A percentile compares a stretch with the other conserved stretches of the same genome.
phyloP scores from a whole-genome alignment of 30 jellyfish, hydroid and myxozoan species.

The Haliclystus octoradiatus region DNA sequence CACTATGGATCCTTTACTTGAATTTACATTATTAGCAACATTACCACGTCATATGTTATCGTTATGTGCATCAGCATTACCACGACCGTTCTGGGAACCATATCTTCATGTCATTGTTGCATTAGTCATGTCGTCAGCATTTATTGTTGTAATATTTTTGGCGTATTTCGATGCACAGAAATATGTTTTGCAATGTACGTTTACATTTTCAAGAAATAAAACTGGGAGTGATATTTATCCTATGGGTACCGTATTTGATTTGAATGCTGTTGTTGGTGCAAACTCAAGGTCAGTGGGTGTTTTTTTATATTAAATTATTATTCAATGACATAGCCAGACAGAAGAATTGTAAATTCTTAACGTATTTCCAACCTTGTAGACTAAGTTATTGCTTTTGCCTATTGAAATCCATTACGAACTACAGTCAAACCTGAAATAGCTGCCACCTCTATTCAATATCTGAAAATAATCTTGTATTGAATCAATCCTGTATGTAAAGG shows the following conservation, averaged over 20 bases:
- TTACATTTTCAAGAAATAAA: slow-evolving; percentile 60
- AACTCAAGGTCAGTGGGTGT: slow-evolving; percentile 45
- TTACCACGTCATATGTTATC: slow-evolving; percentile 94
- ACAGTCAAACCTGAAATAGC: no score
- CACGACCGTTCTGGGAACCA: slow-evolving; percentile 98
- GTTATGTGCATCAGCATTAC: slow-evolving; percentile 87
- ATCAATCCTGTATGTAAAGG: no score
- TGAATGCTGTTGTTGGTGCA: slow-evolving; percentile 57
- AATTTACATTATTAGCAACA: slow-evolving; percentile 85
- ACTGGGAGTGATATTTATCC: slow-evolving; percentile 55
- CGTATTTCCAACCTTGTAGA: no score
- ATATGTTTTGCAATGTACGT: slow-evolving; percentile 94
- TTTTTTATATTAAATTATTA: neutral
- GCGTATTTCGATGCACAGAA: slow-evolving; percentile 98
- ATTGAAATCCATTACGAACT: no score
- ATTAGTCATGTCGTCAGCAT: slow-evolving; percentile 70
- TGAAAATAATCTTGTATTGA: no score
- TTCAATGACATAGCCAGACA: no score
- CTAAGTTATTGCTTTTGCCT: no score
- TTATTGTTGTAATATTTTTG: slow-evolving; percentile 63
- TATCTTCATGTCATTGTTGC: slow-evolving; percentile 86
- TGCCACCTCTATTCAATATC: no score
- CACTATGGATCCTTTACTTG: slow-evolving; percentile 76
- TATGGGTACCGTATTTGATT: slow-evolving; percentile 74
- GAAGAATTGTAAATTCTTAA: no score